phyloP scores from a whole-genome alignment of 1,140 invertebrate genomes.

The Orchesella cincta region DNA sequence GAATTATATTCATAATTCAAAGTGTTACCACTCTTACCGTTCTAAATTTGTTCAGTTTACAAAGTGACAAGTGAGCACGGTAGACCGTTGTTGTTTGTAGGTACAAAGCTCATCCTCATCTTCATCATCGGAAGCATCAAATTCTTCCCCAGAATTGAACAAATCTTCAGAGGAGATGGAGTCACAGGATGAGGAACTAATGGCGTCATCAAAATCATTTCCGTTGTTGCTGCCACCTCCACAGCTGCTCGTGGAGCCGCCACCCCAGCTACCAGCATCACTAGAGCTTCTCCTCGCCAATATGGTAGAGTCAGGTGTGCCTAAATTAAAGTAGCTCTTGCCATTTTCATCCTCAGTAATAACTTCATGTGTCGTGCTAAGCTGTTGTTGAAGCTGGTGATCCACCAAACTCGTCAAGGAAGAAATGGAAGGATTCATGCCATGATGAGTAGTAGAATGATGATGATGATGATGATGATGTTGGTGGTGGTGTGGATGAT shows the following conservation, averaged over 20 bases:
- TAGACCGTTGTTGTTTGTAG: slow-evolving; percentile 79
- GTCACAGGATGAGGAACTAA: slow-evolving; percentile 50
- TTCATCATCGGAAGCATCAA: slow-evolving; percentile 54
- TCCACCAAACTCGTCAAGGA: slow-evolving; percentile 12
- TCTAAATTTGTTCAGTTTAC: slow-evolving; percentile 71
- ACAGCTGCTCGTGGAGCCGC: slow-evolving; percentile 6
- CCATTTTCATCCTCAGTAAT: slow-evolving; percentile 73
- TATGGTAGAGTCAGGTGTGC: slow-evolving; percentile 61
- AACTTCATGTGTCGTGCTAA: slow-evolving; percentile 39
- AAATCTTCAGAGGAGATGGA: slow-evolving; percentile 52
- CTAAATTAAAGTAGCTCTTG: slow-evolving; percentile 84
- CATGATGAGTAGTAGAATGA: too few species aligned
- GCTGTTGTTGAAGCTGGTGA: not conserved
- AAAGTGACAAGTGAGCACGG: slow-evolving; percentile 90
- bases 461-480: too few species aligned
- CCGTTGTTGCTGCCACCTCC: slow-evolving; percentile 5
- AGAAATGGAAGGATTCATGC: slow-evolving; percentile 15
- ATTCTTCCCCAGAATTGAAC: slow-evolving; percentile 51
- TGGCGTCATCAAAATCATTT: slow-evolving; percentile 29
- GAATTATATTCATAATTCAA: not conserved
- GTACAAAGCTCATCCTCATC: slow-evolving; percentile 61
- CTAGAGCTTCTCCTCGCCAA: slow-evolving; percentile 51
- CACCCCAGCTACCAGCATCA: slow-evolving; percentile 58
- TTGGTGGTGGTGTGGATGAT: not conserved
- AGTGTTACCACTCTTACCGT: slow-evolving; percentile 40